Percentiles rank a stretch among this genome's conserved stretches.
phyloP scores from a whole-genome alignment of 2,888 invertebrate genomes.

The Drosophila antonietae region DNA sequence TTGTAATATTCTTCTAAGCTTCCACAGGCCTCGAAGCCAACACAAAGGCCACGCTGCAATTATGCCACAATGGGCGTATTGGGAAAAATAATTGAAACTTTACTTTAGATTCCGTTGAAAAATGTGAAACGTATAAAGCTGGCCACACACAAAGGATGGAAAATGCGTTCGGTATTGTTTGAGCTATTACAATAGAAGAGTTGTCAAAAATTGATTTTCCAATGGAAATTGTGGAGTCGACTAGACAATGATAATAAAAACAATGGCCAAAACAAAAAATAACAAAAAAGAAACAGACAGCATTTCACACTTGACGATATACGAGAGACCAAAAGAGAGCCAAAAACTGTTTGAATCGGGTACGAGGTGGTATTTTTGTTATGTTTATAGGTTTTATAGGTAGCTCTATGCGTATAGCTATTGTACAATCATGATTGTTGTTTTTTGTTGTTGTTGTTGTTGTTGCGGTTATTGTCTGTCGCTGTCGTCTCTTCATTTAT shows the following conservation, averaged over 20 bases:
- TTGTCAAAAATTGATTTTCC: constrained; percentile 72
- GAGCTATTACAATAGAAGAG: constrained; percentile 58
- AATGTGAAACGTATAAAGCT: constrained; percentile 16
- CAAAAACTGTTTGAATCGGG: constrained; percentile 8
- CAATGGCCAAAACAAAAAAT: constrained; percentile 31
- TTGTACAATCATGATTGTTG: constrained; percentile 36
- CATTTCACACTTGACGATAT: constrained; percentile 67
- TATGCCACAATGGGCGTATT: not conserved
- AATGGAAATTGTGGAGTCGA: constrained; percentile 48
- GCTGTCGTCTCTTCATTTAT: constrained; percentile 71
- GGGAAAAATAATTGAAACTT: constrained; percentile 50
- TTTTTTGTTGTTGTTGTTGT: constrained; percentile 16
- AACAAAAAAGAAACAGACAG: constrained; percentile 27
- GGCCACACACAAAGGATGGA: constrained; percentile 54
- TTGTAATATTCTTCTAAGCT: constrained; percentile 5
- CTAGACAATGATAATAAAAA: constrained; percentile 47
- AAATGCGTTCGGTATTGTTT: constrained; percentile 47
- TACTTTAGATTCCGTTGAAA: constrained; percentile 12
- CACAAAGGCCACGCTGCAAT: not conserved
- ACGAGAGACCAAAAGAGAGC: constrained; percentile 15
- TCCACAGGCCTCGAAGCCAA: not conserved
- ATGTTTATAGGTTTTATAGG: constrained; percentile 22
- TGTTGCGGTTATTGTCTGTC: constrained; percentile 37
- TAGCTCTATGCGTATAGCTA: constrained; percentile 54
- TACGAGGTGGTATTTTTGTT: constrained; percentile 17